phyloP scores from a whole-genome alignment of 2,888 invertebrate species.

The Idaea straminata region DNA sequence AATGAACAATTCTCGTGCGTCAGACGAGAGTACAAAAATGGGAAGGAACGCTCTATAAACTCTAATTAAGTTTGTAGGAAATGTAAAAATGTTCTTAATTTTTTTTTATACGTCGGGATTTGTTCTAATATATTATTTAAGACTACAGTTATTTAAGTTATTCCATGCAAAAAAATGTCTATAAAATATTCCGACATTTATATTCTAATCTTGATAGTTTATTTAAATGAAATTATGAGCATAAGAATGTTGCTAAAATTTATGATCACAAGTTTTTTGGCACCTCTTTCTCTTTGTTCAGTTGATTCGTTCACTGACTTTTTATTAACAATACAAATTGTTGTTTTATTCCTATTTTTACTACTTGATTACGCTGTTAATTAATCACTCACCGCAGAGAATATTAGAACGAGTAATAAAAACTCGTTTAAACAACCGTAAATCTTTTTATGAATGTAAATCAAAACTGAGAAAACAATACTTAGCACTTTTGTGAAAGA shows the following conservation, averaged over 20 bases:
- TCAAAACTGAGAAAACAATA: slow-evolving; percentile 59
- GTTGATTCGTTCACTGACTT: slow-evolving; percentile 20
- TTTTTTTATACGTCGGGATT: slow-evolving; percentile 39
- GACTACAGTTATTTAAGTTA: slow-evolving; percentile 2
- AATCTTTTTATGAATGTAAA: slow-evolving; percentile 63
- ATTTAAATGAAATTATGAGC: slow-evolving; percentile 14
- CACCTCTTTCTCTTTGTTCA: slow-evolving; percentile 22
- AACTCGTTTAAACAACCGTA: slow-evolving; percentile 63
- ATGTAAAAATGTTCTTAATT: slow-evolving; percentile 67
- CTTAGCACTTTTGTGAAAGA: slow-evolving; percentile 54
- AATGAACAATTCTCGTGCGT: slow-evolving; percentile 77
- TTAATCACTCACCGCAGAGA: slow-evolving; percentile 15
- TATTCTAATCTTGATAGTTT: slow-evolving; percentile 8
- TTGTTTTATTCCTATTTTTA: slow-evolving; percentile 14
- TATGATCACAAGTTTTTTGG: slow-evolving; percentile 25
- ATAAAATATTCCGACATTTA: background rate
- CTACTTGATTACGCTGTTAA: slow-evolving; percentile 17
- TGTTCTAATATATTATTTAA: slow-evolving; percentile 21
- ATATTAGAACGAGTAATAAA: slow-evolving; percentile 37
- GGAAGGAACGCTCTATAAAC: slow-evolving; percentile 79
- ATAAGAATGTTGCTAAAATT: slow-evolving; percentile 23
- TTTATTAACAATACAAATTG: slow-evolving; percentile 12
- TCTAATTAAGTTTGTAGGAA: slow-evolving; percentile 79
- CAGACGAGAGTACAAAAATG: slow-evolving; percentile 75
- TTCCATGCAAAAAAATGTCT: slow-evolving; percentile 9